Percentiles rank a stretch among this genome's conserved stretches.
These are phyloP conservation scores for Neoaliturus tenellus DNA, from an alignment of 2,888 invertebrate species.

Conservation along the genomic window DNA sequence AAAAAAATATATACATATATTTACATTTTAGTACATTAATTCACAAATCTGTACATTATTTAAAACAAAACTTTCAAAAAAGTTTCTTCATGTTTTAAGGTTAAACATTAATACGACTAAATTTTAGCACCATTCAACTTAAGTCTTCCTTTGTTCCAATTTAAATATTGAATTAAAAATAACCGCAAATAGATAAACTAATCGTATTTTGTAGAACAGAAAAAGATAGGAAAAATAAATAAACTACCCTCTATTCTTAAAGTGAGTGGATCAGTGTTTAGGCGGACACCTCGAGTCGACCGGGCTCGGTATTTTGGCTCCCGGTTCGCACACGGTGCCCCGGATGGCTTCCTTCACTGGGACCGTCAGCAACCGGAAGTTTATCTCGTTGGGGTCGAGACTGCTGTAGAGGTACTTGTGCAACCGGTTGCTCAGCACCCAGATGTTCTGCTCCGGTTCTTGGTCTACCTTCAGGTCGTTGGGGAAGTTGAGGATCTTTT, in stretches of 20 bases:
- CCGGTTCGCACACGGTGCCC: slow-evolving; percentile 74
- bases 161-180: background rate
- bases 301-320: slow-evolving; percentile 34
- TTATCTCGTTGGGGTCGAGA: slow-evolving; percentile 77
- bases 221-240: background rate
- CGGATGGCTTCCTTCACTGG: slow-evolving; percentile 75
- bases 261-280: background rate
- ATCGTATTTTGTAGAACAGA: no score
- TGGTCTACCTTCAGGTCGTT: slow-evolving; percentile 84
- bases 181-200: no score
- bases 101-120: no score
- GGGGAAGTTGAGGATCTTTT: slow-evolving; percentile 81
- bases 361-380: slow-evolving; percentile 83
- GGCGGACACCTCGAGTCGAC: slow-evolving; percentile 12
- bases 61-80: no score
- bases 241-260: background rate
- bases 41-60: background rate
- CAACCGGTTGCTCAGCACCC: slow-evolving; percentile 85
- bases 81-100: no score
- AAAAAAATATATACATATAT: slow-evolving; percentile 9
- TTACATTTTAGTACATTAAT: background rate
- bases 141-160: background rate
- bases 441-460: slow-evolving; percentile 77
- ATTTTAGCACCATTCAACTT: background rate
- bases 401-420: slow-evolving; percentile 84